A percentile compares a stretch with the other conserved stretches of the same genome.
Evolutionary conservation across 1,140 invertebrate species (phyloP).

Genomic region (Dendroctonus ponderosae): DNA sequence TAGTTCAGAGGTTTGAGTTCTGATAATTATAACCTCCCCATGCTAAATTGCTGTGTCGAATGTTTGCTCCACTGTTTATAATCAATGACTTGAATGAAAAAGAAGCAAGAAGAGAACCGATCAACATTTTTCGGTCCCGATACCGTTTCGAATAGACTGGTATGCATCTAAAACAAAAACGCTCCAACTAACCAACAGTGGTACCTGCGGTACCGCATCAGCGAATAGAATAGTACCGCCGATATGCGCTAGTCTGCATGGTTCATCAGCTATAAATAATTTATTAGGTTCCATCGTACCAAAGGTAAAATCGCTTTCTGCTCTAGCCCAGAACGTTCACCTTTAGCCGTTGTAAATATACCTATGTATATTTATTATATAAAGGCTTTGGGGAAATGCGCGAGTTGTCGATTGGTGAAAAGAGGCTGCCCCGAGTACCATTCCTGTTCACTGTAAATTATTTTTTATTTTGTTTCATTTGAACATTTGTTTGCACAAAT

Average conservation of each 20-base stretch:
- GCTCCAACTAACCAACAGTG: background rate
- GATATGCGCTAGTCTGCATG: conserved; percentile 19
- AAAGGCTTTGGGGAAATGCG: conserved; percentile 4
- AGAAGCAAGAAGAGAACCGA: too few relatives aligned
- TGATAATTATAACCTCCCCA: too few relatives aligned
- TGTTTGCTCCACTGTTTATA: too few relatives aligned
- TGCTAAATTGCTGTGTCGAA: too few relatives aligned
- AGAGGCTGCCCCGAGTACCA: background rate
- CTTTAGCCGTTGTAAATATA: conserved; percentile 19
- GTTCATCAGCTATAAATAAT: conserved; percentile 30
- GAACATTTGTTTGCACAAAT: too few relatives aligned
- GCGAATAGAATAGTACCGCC: conserved; percentile 12
- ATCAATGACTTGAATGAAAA: too few relatives aligned
- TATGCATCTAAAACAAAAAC: too few relatives aligned
- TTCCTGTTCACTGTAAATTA: too few relatives aligned
- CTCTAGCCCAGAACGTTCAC: conserved; percentile 22
- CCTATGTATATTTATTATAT: conserved; percentile 1
- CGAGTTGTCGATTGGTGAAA: background rate
- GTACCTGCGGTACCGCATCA: conserved; percentile 5
- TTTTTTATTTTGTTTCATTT: too few relatives aligned
- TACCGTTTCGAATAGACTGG: too few relatives aligned
- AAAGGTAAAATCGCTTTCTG: conserved; percentile 20
- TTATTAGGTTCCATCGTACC: conserved; percentile 23
- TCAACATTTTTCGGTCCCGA: too few relatives aligned
- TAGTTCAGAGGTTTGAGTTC: too few relatives aligned